Evolutionary conservation across 2,113 vertebrate genomes (phyloP).

Genomic region (Stictonetta naevosa): DNA sequence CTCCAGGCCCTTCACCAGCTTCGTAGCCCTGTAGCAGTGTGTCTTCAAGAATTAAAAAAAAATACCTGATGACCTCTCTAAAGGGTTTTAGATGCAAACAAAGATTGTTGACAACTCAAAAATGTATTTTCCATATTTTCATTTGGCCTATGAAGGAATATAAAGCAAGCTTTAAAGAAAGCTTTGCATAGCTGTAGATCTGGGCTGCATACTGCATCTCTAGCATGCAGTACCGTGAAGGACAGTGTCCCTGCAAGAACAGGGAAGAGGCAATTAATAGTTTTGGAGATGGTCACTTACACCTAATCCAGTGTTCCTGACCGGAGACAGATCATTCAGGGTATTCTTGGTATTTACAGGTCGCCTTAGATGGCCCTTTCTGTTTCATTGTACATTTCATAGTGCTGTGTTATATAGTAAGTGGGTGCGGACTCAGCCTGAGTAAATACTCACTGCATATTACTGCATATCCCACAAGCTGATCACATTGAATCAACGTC

Average conservation of each 20-base stretch:
- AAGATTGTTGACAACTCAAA: background rate
- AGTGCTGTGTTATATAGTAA: background rate
- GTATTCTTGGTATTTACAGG: accelerated
- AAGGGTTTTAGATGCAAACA: background rate
- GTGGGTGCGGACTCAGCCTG: background rate
- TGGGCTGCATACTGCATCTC: background rate
- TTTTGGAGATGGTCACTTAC: too few species aligned
- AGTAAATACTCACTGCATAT: accelerated
- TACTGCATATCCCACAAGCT: background rate
- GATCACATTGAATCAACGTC: background rate
- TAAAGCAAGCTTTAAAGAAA: background rate
- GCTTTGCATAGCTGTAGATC: background rate
- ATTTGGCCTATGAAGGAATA: too few species aligned
- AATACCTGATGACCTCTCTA: accelerated
- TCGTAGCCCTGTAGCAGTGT: background rate
- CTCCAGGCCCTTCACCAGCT: too few species aligned
- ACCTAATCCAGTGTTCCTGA: accelerated
- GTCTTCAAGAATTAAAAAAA: background rate
- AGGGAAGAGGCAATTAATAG: too few species aligned
- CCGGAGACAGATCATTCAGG: accelerated
- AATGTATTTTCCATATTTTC: background rate
- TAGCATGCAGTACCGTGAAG: accelerated
- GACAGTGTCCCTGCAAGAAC: background rate
- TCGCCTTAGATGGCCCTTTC: background rate
- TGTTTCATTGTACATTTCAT: background rate